These are phyloP conservation scores for Tolypeutes matacus DNA, from an alignment of 2,797 vertebrate species.

Conservation along the genomic window DNA sequence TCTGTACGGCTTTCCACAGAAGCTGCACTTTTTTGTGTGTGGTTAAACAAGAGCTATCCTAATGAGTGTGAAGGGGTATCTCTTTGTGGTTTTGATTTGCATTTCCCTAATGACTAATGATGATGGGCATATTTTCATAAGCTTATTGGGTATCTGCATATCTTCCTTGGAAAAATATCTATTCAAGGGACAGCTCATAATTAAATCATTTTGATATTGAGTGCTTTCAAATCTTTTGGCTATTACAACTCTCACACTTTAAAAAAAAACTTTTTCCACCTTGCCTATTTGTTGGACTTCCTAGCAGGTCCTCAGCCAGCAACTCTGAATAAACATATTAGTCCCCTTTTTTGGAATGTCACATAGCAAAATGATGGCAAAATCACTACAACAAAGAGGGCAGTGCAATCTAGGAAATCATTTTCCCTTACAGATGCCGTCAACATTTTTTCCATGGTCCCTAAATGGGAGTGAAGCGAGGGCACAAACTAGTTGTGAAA, in stretches of 20 bases:
- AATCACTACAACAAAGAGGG: neutral
- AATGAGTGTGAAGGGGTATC: no score
- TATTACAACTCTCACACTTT: neutral
- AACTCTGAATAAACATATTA: neutral
- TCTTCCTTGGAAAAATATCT: neutral
- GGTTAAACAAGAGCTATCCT: no score
- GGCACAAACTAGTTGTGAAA: neutral
- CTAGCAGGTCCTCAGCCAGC: neutral
- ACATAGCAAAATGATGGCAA: neutral
- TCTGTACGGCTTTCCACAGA: no score
- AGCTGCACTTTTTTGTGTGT: no score
- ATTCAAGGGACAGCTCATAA: neutral
- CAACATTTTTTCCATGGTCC: neutral
- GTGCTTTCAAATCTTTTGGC: neutral
- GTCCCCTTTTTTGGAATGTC: neutral
- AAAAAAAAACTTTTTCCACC: neutral
- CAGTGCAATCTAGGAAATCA: neutral
- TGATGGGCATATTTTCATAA: no score
- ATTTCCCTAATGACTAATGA: no score
- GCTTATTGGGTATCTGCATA: no score
- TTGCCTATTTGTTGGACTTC: neutral
- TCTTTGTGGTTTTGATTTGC: no score
- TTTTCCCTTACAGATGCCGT: neutral
- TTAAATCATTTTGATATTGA: neutral
- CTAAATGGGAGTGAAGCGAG: neutral